These are phyloP conservation scores for Muschampia staudingeri DNA, from an alignment of 2,888 invertebrate genomes.

Conservation along the genomic window DNA sequence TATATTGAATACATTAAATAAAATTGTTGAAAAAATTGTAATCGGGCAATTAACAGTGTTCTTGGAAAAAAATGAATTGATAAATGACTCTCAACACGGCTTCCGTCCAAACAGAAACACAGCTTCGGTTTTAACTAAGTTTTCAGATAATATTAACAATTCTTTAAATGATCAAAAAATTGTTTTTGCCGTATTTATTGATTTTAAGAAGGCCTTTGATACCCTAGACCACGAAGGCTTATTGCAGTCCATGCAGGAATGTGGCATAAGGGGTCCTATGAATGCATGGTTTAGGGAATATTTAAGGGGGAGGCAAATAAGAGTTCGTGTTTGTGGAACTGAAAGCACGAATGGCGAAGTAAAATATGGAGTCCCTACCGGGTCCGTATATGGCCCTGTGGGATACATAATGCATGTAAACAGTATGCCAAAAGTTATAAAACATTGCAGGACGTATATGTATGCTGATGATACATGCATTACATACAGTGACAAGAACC, in stretches of 20 bases:
- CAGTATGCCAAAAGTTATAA: slow-evolving; percentile 56
- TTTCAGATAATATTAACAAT: background rate
- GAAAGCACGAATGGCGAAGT: background rate
- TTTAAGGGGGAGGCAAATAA: background rate
- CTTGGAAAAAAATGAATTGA: background rate
- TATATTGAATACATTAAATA: background rate
- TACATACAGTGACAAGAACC: background rate
- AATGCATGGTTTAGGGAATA: slow-evolving; percentile 41
- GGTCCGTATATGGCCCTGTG: slow-evolving; percentile 53
- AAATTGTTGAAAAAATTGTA: background rate
- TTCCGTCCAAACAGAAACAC: background rate
- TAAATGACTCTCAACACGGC: background rate
- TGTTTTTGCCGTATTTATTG: slow-evolving; percentile 36
- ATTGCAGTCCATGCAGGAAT: slow-evolving; percentile 58
- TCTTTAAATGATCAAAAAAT: background rate
- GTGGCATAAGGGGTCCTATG: slow-evolving; percentile 53
- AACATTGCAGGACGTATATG: slow-evolving; percentile 18
- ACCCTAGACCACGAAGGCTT: slow-evolving; percentile 53
- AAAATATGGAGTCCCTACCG: slow-evolving; percentile 52
- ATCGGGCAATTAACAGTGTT: background rate
- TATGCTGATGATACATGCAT: slow-evolving; percentile 31
- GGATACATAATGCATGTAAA: slow-evolving; percentile 64
- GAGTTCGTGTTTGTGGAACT: background rate
- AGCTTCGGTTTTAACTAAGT: background rate
- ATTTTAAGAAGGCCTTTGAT: slow-evolving; percentile 61